Percentiles rank a stretch among this genome's conserved stretches.
These are phyloP conservation scores for Pimephales promelas DNA, from an alignment of 2,113 vertebrate genomes.

Conservation along the genomic window DNA sequence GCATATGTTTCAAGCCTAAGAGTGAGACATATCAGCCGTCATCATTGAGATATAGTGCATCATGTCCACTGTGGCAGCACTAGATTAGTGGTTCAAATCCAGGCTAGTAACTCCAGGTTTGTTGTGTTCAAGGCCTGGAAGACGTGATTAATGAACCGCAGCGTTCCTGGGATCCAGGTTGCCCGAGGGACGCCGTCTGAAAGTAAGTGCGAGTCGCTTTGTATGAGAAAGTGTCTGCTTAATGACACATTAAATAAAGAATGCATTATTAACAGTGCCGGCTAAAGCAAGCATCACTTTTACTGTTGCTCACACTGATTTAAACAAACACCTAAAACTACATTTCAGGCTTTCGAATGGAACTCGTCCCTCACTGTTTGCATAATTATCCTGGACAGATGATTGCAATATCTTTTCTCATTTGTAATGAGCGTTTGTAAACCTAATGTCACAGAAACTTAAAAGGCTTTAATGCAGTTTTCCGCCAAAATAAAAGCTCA, in stretches of 20 bases:
- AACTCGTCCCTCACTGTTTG: background rate
- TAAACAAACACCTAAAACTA: background rate
- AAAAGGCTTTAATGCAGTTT: background rate
- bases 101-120: conserved; percentile 23
- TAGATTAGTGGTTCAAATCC: conserved; percentile 5
- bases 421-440: background rate
- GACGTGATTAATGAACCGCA: conserved; percentile 5
- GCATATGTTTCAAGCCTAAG: background rate
- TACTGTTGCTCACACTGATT: background rate
- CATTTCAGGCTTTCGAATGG: background rate
- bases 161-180: background rate
- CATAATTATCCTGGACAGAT: background rate
- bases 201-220: conserved; percentile 14
- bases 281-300: background rate
- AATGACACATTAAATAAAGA: conserved; percentile 24
- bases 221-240: conserved; percentile 27
- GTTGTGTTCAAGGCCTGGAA: background rate
- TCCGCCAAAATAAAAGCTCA: background rate
- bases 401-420: background rate
- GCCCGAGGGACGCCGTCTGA: conserved; percentile 16
- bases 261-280: background rate
- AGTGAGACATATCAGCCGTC: background rate
- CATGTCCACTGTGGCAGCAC: too few relatives aligned
- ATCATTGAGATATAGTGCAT: background rate
- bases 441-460: background rate